Percentiles rank a stretch among this genome's conserved stretches.
These are phyloP conservation scores for Cepaea hortensis DNA, from an alignment of 2,888 invertebrate species.

Conservation along the genomic window DNA sequence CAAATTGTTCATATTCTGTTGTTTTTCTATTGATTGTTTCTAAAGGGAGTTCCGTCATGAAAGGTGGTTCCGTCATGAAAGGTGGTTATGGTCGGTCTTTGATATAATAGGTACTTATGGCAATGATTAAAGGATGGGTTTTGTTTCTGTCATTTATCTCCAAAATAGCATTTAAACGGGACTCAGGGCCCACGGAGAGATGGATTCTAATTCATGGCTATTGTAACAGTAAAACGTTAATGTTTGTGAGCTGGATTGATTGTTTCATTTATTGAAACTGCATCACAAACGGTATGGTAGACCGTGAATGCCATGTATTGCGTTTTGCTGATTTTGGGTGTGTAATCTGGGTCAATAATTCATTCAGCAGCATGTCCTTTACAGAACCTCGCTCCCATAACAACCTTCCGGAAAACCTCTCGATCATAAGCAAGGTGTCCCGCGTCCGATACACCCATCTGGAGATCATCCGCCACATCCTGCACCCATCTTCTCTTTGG, in stretches of 20 bases:
- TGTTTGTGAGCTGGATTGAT: neutral
- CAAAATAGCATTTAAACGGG: neutral
- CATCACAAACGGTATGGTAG: neutral
- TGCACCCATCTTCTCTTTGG: too few relatives aligned
- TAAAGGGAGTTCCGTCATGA: neutral
- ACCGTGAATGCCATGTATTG: too few relatives aligned
- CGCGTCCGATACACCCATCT: too few relatives aligned
- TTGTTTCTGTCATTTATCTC: neutral
- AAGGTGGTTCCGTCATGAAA: neutral
- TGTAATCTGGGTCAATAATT: too few relatives aligned
- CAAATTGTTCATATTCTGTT: slow-evolving; percentile 15
- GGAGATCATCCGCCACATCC: too few relatives aligned
- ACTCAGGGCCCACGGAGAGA: too few relatives aligned
- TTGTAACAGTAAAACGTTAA: too few relatives aligned
- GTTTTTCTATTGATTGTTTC: neutral
- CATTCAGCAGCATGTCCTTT: too few relatives aligned
- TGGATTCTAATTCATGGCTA: neutral
- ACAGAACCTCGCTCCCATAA: too few relatives aligned
- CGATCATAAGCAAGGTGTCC: too few relatives aligned
- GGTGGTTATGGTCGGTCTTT: neutral
- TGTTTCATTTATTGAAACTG: neutral
- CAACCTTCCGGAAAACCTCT: too few relatives aligned
- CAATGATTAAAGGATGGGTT: neutral
- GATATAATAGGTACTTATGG: neutral
- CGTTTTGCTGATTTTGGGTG: too few relatives aligned